phyloP scores from a whole-genome alignment of 2,888 invertebrate species.

The Cosmia trapezina region DNA sequence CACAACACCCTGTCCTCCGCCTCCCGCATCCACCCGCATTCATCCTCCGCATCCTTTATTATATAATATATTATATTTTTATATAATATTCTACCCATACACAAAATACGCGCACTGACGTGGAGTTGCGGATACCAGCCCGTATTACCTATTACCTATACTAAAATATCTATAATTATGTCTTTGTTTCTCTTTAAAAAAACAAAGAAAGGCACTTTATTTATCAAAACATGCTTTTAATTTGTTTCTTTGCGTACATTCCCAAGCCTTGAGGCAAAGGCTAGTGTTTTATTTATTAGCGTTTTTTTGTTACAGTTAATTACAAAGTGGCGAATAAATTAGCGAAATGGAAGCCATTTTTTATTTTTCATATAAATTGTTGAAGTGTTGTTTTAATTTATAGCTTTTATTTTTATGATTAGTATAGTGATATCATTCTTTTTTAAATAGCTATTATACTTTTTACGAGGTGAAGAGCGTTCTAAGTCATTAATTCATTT shows the following conservation, averaged over 20 bases:
- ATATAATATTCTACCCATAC: no score
- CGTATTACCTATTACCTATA: no score
- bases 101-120: no score
- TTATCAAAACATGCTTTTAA: not conserved
- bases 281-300: constrained; percentile 40
- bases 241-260: constrained; percentile 26
- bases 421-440: constrained; percentile 14
- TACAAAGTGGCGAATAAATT: constrained; percentile 59
- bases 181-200: no score
- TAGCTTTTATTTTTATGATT: constrained; percentile 32
- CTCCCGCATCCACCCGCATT: no score
- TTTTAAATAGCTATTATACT: constrained; percentile 10
- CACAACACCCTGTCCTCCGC: no score
- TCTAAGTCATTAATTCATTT: constrained; percentile 11
- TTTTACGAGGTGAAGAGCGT: constrained; percentile 20
- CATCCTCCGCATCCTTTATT: no score
- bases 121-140: no score
- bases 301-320: constrained; percentile 47
- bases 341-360: constrained; percentile 43
- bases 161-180: no score
- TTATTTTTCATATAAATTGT: constrained; percentile 52
- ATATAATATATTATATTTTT: no score
- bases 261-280: constrained; percentile 34
- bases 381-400: constrained; percentile 44
- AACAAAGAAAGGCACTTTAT: not conserved